Percentiles rank a stretch among this genome's conserved stretches.
Conservation (phyloP, 2,888 invertebrate species). For the Xestia rhomboidea region DNA sequence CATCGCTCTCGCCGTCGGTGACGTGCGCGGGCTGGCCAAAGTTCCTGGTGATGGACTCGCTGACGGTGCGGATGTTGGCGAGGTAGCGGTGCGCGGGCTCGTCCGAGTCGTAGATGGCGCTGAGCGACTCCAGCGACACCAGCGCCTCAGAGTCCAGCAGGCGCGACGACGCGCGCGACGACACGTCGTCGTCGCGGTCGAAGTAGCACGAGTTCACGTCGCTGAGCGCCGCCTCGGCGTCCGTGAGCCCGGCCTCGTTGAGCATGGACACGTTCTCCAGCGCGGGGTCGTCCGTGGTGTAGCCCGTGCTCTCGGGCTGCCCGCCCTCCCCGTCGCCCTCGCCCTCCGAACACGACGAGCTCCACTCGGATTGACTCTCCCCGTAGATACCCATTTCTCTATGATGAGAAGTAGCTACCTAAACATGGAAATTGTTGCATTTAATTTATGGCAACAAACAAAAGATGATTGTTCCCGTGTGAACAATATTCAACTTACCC, state of each 20-base stretch:
- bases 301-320: slow-evolving; percentile 94
- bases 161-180: slow-evolving; percentile 95
- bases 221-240: slow-evolving; percentile 96
- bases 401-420: slow-evolving; percentile 84
- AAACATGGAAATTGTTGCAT: slow-evolving; percentile 27
- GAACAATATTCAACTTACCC: slow-evolving; percentile 73
- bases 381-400: slow-evolving; percentile 88
- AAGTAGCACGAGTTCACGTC: slow-evolving; percentile 96
- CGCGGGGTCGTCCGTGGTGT: slow-evolving; percentile 96
- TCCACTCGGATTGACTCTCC: slow-evolving; percentile 96
- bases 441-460: not conserved
- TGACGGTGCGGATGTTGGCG: slow-evolving; percentile 94
- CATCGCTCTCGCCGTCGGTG: slow-evolving; percentile 93
- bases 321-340: slow-evolving; percentile 88
- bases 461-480: not conserved
- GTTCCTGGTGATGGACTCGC: slow-evolving; percentile 94
- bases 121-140: slow-evolving; percentile 94
- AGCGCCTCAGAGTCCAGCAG: slow-evolving; percentile 94
- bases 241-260: slow-evolving; percentile 96
- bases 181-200: slow-evolving; percentile 94
- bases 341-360: slow-evolving; percentile 91
- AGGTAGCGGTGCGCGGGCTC: slow-evolving; percentile 92
- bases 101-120: slow-evolving; percentile 95
- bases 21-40: slow-evolving; percentile 93
- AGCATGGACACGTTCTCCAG: slow-evolving; percentile 96